A percentile compares a stretch with the other conserved stretches of the same genome.
Evolutionary conservation across 1,140 invertebrate genomes (phyloP).

Genomic region (Drosophila bocqueti): DNA sequence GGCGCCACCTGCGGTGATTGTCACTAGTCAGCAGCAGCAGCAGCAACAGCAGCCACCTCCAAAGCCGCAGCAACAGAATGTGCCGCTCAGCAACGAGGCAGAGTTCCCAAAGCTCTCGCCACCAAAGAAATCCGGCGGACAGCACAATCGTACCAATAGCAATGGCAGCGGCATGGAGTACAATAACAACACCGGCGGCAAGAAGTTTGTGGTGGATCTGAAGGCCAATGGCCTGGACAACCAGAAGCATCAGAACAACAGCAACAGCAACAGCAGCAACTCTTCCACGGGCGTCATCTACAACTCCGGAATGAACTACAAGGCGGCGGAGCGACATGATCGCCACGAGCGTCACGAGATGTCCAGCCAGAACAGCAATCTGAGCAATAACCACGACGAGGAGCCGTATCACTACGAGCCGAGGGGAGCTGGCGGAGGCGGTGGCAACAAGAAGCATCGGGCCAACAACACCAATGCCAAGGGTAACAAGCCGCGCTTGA

Average conservation of each 20-base stretch:
- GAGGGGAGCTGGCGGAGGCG: slow-evolving; percentile 31
- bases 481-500: slow-evolving; percentile 81
- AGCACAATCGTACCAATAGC: slow-evolving; percentile 71
- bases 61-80: slow-evolving; percentile 64
- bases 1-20: slow-evolving; percentile 78
- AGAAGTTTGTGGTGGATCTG: slow-evolving; percentile 68
- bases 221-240: slow-evolving; percentile 67
- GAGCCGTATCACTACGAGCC: slow-evolving; percentile 72
- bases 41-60: slow-evolving; percentile 49
- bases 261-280: slow-evolving; percentile 55
- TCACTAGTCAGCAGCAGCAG: slow-evolving; percentile 79
- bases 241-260: slow-evolving; percentile 45
- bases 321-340: slow-evolving; percentile 72
- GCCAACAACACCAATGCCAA: slow-evolving; percentile 86
- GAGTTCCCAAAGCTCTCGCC: slow-evolving; percentile 84
- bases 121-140: slow-evolving; percentile 78
- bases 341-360: slow-evolving; percentile 80
- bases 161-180: slow-evolving; percentile 72
- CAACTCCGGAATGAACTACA: slow-evolving; percentile 82
- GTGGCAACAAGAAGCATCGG: slow-evolving; percentile 85
- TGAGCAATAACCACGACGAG: slow-evolving; percentile 70
- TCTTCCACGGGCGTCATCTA: slow-evolving; percentile 55
- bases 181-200: slow-evolving; percentile 57
- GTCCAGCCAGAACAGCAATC: slow-evolving; percentile 82
- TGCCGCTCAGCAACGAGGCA: slow-evolving; percentile 76